Conservation (phyloP, 1,140 invertebrate genomes). For the Pemphigus obesinymphae region DNA sequence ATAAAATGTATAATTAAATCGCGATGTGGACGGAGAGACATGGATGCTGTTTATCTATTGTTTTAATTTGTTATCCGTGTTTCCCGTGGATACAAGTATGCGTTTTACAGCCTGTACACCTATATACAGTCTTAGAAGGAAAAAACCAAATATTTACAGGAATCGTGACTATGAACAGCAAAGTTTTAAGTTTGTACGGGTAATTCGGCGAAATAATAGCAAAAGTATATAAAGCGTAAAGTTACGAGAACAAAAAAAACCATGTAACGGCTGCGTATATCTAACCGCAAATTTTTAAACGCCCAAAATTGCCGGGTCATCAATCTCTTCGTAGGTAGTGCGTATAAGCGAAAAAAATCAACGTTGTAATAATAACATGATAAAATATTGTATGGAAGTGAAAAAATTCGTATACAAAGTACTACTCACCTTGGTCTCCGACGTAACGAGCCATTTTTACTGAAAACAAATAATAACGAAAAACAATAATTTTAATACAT, state of each 20-base stretch:
- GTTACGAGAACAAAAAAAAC: background rate
- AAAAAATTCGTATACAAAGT: background rate
- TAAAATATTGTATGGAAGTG: background rate
- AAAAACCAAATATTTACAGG: background rate
- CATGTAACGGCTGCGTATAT: background rate
- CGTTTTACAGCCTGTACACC: background rate
- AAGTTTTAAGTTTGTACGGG: background rate
- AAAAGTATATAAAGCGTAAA: background rate
- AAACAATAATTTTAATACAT: background rate
- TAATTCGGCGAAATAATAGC: background rate
- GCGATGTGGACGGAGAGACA: no score
- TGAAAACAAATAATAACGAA: constrained; percentile 40
- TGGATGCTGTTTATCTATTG: no score
- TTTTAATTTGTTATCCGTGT: no score
- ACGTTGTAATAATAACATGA: background rate
- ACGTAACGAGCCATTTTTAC: constrained; percentile 46
- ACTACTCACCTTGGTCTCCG: constrained; percentile 44
- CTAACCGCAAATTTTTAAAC: background rate
- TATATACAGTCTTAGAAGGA: background rate
- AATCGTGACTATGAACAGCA: background rate
- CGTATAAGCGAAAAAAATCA: background rate
- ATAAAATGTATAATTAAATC: background rate
- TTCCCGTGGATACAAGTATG: background rate
- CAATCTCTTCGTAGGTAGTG: constrained; percentile 16
- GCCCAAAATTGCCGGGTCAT: background rate